Conservation (phyloP, 2,113 vertebrate genomes). For the Brachirus orientalis region DNA sequence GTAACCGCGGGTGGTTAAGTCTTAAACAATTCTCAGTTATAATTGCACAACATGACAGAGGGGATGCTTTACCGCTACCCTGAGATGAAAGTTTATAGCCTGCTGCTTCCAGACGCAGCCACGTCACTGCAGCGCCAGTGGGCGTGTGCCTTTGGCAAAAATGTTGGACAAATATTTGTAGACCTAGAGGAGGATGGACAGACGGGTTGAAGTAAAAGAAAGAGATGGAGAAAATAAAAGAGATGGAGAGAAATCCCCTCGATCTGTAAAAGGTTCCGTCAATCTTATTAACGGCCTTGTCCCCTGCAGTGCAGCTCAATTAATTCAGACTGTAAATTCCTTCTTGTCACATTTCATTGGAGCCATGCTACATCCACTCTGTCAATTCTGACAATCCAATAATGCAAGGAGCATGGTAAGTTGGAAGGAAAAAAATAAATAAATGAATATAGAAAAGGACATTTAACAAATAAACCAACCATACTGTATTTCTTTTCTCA, state of each 20-base stretch:
- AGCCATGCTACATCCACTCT: conserved; percentile 37
- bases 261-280: conserved; percentile 31
- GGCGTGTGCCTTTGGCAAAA: neutral
- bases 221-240: neutral
- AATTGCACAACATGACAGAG: conserved; percentile 30
- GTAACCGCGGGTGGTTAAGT: neutral
- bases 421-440: neutral
- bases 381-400: conserved; percentile 37
- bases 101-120: conserved; percentile 13
- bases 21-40: conserved; percentile 24
- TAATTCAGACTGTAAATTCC: conserved; percentile 71
- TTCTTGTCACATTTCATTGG: conserved; percentile 63
- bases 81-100: conserved; percentile 29
- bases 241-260: conserved; percentile 23
- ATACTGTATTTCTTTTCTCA: neutral
- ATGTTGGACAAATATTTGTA: conserved; percentile 24
- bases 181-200: conserved; percentile 19
- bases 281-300: conserved; percentile 61
- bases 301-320: conserved; percentile 47
- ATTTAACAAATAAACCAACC: conserved; percentile 14
- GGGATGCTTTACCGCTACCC: conserved; percentile 15
- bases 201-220: conserved; percentile 13
- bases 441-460: conserved; percentile 10
- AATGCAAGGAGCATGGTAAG: conserved; percentile 27
- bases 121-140: conserved; percentile 17